Conservation (phyloP, 2,888 invertebrate species). For the Oxyteleia sp. region DNA sequence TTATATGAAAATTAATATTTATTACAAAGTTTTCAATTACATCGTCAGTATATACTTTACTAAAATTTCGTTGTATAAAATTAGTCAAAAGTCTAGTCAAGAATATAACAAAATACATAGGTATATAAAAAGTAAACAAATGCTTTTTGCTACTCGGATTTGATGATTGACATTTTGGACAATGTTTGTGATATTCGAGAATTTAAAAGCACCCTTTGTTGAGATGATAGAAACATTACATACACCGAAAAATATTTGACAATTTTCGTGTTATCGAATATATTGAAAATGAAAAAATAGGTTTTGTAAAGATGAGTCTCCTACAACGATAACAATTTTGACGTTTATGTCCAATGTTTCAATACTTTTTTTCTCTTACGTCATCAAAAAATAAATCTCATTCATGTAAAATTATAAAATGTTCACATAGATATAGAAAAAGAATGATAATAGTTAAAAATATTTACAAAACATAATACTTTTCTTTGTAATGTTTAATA, state of each 20-base stretch:
- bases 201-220: conserved; percentile 37
- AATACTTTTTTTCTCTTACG: no score
- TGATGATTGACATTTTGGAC: conserved; percentile 39
- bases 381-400: no score
- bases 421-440: no score
- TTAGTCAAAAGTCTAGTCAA: not conserved
- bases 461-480: no score
- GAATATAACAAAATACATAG: not conserved
- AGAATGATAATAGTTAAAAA: no score
- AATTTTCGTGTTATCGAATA: conserved; percentile 16
- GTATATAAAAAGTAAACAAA: not conserved
- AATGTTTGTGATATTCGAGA: conserved; percentile 43
- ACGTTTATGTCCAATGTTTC: not conserved
- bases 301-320: not conserved
- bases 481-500: no score
- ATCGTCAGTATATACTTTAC: no score
- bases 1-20: no score
- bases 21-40: no score
- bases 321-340: conserved; percentile 13
- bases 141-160: conserved; percentile 7
- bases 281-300: conserved; percentile 11
- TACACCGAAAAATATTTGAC: conserved; percentile 1
- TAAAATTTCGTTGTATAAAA: no score
- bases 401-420: no score
- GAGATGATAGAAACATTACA: conserved; percentile 20